Evolutionary conservation across 2,888 invertebrate species (phyloP), one percentile per base, ranked within the genome.

Genomic region (Zaprionus lineosus): DNA sequence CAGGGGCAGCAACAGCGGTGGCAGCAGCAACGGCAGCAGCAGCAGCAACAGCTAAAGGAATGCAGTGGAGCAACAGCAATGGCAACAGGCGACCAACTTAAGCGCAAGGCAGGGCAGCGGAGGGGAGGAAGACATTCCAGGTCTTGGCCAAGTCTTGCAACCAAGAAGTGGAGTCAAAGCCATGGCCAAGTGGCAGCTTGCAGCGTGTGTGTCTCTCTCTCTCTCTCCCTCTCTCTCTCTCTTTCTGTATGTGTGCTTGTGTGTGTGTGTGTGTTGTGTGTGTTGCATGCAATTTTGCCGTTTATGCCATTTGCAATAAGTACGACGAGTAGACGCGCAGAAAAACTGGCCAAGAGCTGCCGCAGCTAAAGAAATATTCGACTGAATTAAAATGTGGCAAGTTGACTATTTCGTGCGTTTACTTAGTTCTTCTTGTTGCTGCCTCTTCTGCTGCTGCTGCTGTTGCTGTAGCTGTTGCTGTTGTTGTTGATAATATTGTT

Each of bases 381-480:
- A 81, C 66, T 81, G 83, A 84, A 86, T 85, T 84, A 86, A 85
- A 86, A 84, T 87, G 86, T 84, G 84, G 86, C 81, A 85, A 84
- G 69, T 84, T 81, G 78, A 74, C 79, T 78, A 78, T 77, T 74
- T 76, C 72, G 75, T 77, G 84, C 73, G 61, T 61, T 65, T 55
- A 48, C 53, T 57, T 68, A 50, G 46, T 65, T 48, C 40, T 16
- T 15, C 34, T 12, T 26, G 33, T 24, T 11, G 12, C 8, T 41
- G 33, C 21, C 28, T 56, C 33, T 51, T 50, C 44, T 24, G 39
- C 21, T 56, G 47, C 41, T 60, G 53, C 43, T 52, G 28, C 47
- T 26, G 11, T 40, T 60, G 58, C 31, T 52, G 55, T 33, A 34
- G 41, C 16, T 53, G 41, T 16, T 33, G 64, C 26, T 48, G 24